Percentiles rank a stretch among this genome's conserved stretches.
Conservation (phyloP, 2,797 vertebrate species). For the Gymnothorax javanicus region DNA sequence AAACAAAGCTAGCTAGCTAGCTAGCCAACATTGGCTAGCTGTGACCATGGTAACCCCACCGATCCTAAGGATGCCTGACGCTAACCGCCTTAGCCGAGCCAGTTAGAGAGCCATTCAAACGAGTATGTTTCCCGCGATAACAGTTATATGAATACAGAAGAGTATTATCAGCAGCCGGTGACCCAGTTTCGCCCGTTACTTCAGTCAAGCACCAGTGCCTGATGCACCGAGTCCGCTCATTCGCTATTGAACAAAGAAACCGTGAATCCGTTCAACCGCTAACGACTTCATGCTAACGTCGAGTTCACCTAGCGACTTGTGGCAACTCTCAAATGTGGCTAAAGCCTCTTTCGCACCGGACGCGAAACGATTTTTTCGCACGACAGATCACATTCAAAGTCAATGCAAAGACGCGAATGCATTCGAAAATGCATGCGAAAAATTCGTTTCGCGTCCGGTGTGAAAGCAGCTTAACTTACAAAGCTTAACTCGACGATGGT, state of each 20-base stretch:
- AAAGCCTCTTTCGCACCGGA: background rate
- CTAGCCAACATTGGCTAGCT: background rate
- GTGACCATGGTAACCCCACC: background rate
- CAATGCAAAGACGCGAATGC: too few relatives aligned
- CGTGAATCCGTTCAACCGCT: background rate
- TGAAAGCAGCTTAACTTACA: background rate
- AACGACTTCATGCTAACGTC: background rate
- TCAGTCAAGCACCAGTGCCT: background rate
- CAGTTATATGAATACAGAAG: too few relatives aligned
- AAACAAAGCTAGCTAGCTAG: background rate
- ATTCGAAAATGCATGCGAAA: too few relatives aligned
- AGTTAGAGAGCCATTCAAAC: background rate
- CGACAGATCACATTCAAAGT: too few relatives aligned
- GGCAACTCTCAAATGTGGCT: background rate
- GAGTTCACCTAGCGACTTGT: background rate
- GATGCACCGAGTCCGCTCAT: slow-evolving; percentile 25
- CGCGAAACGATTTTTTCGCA: too few relatives aligned
- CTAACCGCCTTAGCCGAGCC: background rate
- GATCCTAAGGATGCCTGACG: background rate
- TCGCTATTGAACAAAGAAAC: slow-evolving; percentile 21
- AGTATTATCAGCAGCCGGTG: background rate
- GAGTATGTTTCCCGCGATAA: background rate
- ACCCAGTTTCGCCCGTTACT: background rate
- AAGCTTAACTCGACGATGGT: background rate
- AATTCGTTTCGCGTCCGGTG: too few relatives aligned